Conservation (phyloP, 2,113 vertebrate species). For the Pagrus major region DNA sequence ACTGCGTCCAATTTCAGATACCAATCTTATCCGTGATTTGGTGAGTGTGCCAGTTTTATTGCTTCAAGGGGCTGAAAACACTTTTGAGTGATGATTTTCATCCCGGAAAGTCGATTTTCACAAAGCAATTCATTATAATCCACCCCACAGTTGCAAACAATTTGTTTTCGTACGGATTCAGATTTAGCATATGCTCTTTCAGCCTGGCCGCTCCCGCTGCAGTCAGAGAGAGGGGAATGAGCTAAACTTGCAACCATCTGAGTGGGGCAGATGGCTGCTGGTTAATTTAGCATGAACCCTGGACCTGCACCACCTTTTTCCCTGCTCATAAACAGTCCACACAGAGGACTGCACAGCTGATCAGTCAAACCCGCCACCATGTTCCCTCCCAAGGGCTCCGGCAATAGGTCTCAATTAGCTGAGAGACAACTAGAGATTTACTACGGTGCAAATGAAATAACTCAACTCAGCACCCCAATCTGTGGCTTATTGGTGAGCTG, state of each 20-base stretch:
- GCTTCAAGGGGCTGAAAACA: neutral
- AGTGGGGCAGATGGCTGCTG: constrained; percentile 69
- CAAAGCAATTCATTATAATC: constrained; percentile 11
- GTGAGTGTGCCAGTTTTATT: neutral
- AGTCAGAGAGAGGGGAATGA: constrained; percentile 23
- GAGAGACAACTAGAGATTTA: constrained; percentile 50
- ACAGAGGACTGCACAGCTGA: constrained; percentile 40
- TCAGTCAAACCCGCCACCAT: constrained; percentile 56
- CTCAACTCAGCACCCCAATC: constrained; percentile 20
- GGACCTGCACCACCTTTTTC: constrained; percentile 49
- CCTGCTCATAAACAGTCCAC: constrained; percentile 49
- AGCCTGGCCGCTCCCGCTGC: constrained; percentile 30
- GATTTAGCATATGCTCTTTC: constrained; percentile 56
- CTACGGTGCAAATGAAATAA: constrained; percentile 26
- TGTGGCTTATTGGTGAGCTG: constrained; percentile 6
- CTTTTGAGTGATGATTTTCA: constrained; percentile 34
- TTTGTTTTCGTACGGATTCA: neutral
- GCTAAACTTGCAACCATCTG: constrained; percentile 45
- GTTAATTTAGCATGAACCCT: constrained; percentile 72
- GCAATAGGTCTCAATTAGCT: constrained; percentile 71
- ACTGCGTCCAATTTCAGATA: constrained; percentile 10
- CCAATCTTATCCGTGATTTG: neutral
- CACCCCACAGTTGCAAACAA: constrained; percentile 10
- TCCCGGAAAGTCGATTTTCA: constrained; percentile 31
- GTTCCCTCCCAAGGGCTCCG: constrained; percentile 29